Conservation (phyloP, 2,797 vertebrate species). For the Microctenopoma lineatum region DNA sequence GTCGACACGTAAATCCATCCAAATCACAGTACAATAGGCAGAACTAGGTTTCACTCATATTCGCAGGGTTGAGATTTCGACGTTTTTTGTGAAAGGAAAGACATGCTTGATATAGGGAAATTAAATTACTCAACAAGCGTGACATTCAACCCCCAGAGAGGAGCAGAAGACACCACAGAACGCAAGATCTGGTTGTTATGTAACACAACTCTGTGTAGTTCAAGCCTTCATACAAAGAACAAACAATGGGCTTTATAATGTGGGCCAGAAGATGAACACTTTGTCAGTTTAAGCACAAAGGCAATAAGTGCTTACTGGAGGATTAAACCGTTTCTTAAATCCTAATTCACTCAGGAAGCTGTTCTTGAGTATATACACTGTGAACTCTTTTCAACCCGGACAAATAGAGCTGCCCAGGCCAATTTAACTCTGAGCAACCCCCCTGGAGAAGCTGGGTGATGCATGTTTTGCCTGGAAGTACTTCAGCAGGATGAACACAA, state of each 20-base stretch:
- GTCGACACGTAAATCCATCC: conserved; percentile 7
- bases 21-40: background rate
- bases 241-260: conserved; percentile 22
- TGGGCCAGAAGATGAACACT: conserved; percentile 34
- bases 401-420: background rate
- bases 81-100: background rate
- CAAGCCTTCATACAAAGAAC: conserved; percentile 28
- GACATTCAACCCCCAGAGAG: background rate
- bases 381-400: conserved; percentile 29
- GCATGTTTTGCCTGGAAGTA: background rate
- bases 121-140: conserved; percentile 11
- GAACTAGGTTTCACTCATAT: background rate
- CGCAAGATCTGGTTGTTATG: conserved; percentile 28
- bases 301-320: conserved; percentile 29
- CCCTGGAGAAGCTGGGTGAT: background rate
- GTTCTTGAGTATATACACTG: background rate
- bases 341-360: conserved; percentile 22
- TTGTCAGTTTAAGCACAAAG: conserved; percentile 22
- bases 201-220: conserved; percentile 32
- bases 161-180: background rate
- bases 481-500: background rate
- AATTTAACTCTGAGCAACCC: background rate
- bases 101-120: background rate
- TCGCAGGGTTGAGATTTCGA: background rate
- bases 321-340: conserved; percentile 42